A percentile compares a stretch with the other conserved stretches of the same genome.
phyloP scores from a whole-genome alignment of 2,888 invertebrate species.

The Andricus curvator region DNA sequence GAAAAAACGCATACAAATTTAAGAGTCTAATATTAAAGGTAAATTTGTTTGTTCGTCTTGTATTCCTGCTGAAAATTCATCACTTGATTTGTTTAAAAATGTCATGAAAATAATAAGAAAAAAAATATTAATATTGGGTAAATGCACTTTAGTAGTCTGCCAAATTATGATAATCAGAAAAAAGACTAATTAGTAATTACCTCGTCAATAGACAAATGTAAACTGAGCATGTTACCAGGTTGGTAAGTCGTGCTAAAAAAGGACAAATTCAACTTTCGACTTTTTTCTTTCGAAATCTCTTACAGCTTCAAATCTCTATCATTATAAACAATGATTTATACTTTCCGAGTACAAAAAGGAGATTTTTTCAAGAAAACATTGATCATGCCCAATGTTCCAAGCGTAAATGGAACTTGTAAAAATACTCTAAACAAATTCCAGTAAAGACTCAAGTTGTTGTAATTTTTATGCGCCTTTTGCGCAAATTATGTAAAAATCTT shows the following conservation, averaged over 20 bases:
- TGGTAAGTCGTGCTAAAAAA: not conserved
- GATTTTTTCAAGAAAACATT: not conserved
- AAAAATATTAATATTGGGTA: not conserved
- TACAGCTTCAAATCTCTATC: not conserved
- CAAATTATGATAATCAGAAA: not conserved
- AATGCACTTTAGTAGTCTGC: not conserved
- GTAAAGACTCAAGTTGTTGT: not conserved
- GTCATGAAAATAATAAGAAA: not conserved
- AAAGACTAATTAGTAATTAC: conserved; percentile 17
- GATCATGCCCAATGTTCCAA: not conserved
- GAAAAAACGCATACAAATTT: not conserved
- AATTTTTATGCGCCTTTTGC: not conserved
- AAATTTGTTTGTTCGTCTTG: not conserved
- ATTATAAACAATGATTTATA: conserved; percentile 6
- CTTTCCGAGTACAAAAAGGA: conserved; percentile 4
- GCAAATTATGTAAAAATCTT: not conserved
- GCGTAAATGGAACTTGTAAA: not conserved
- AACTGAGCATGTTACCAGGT: conserved; percentile 1
- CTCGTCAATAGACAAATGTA: not conserved
- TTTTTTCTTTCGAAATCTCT: not conserved
- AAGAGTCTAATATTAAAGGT: not conserved
- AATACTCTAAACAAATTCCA: not conserved
- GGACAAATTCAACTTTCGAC: conserved; percentile 9
- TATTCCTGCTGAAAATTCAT: not conserved
- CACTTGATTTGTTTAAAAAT: not conserved